Evolutionary conservation across 1,140 invertebrate species (phyloP).

Genomic region (Planococcus citri): DNA sequence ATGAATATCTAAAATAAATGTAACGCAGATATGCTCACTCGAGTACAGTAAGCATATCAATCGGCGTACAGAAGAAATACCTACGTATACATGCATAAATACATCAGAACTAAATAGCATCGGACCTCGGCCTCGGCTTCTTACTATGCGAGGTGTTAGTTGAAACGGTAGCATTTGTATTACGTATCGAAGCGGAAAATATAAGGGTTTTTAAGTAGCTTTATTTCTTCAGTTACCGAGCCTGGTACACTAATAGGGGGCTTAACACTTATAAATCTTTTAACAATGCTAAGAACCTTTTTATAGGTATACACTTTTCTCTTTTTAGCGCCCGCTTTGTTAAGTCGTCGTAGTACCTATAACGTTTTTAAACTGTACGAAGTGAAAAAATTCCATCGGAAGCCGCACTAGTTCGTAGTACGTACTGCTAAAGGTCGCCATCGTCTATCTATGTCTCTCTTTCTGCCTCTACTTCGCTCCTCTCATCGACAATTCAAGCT

Average conservation of each 20-base stretch:
- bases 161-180: conserved; percentile 18
- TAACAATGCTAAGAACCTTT: conserved; percentile 20
- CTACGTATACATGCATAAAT: too few species aligned
- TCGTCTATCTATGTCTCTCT: background rate
- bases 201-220: conserved; percentile 17
- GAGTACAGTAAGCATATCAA: too few species aligned
- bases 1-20: too few species aligned
- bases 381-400: conserved; percentile 9
- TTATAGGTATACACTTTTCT: background rate
- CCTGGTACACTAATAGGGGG: conserved; percentile 8
- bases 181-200: conserved; percentile 16
- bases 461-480: background rate
- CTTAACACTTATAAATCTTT: conserved; percentile 18
- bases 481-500: too few species aligned
- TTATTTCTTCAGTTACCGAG: conserved; percentile 5
- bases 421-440: background rate
- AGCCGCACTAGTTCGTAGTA: conserved; percentile 5
- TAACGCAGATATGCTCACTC: too few species aligned
- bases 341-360: too few species aligned
- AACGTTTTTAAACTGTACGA: conserved; percentile 16
- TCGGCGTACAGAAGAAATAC: background rate
- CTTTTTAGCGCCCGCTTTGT: background rate
- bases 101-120: too few species aligned
- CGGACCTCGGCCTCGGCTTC: too few species aligned
- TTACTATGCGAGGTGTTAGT: conserved; percentile 6